Evolutionary conservation across 2,888 invertebrate species (phyloP), one percentile per base, ranked within the genome.

Genomic region (Synanthedon tipuliformis): DNA sequence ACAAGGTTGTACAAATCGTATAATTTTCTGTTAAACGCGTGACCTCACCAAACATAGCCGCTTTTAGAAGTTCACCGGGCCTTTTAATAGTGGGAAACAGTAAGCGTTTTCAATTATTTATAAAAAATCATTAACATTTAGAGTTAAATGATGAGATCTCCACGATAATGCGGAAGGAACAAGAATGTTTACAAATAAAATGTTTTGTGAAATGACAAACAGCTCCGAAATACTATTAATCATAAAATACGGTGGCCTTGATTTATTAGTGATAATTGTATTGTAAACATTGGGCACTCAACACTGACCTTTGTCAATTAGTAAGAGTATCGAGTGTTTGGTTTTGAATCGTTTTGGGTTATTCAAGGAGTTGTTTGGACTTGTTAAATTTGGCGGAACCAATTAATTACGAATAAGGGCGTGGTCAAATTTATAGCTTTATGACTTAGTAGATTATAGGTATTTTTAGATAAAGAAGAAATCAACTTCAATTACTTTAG

Each of bases 251-350:
- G 48, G 50, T 55, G 51, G 52, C 83, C 81, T 81, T 80, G 76
- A 78, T 76, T 64, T 34, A 62, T 61, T 12, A 57, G 56, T 66
- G 71, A 66, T 75, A 80, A 81, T 77, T 78, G 73, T 71, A 66
- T 70, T 71, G 65, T 73, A 80, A 81, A 84, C 71, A 79, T 66
- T 61, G 41, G 61, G 64, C 70, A 73, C 73, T 78, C 68, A 63
- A 64, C 59, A 64, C 54, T 73, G 80, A 79, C 83, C 83, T 84
- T 73, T 75, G 63, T 68, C 69, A 72, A 78, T 78, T 75, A 69
- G 68, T 75, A 68, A 69, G 68, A 69, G 64, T 70, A 55, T 18
- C 66, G 60, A 62, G 57, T 65, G 65, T 71, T 52, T 51, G 52
- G 54, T 69, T 61, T 57, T 34, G 34, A 34, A 34, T 34, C 34